phyloP scores from a whole-genome alignment of 1,140 invertebrate genomes.

The Artemia franciscana region DNA sequence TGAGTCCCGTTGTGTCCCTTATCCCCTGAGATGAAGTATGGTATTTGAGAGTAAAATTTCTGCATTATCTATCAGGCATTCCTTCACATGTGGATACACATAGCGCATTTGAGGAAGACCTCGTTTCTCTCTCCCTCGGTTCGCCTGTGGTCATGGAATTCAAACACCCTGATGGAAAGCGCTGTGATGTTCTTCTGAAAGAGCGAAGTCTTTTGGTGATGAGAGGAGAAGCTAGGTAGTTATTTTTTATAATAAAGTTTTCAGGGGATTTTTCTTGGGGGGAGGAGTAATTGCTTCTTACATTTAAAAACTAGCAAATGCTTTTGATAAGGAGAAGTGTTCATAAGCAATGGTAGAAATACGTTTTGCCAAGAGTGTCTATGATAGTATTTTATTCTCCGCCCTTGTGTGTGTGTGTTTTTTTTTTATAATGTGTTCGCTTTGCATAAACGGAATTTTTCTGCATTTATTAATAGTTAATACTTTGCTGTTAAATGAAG shows the following conservation, averaged over 20 bases:
- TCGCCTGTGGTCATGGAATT: slow-evolving; percentile 77
- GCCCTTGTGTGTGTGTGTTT: no score
- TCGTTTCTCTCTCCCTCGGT: slow-evolving; percentile 66
- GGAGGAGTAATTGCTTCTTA: no score
- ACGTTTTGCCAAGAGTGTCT: no score
- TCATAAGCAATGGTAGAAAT: no score
- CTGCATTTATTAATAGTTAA: no score
- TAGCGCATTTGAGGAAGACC: slow-evolving; percentile 67
- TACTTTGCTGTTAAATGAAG: no score
- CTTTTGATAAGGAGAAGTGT: no score
- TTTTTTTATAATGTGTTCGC: no score
- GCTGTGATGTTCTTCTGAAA: slow-evolving; percentile 38
- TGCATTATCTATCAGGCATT: slow-evolving; percentile 37
- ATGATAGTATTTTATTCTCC: no score
- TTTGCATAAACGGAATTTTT: no score
- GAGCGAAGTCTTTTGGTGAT: slow-evolving; percentile 59
- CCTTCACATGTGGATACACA: slow-evolving; percentile 87
- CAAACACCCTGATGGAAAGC: slow-evolving; percentile 31
- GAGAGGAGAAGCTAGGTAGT: slow-evolving; percentile 45
- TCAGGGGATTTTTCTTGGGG: not conserved
- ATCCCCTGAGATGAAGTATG: slow-evolving; percentile 1
- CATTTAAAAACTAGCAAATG: no score
- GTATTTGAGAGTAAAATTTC: slow-evolving; percentile 1
- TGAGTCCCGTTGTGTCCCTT: not conserved
- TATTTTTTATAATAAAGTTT: slow-evolving; percentile 13